These are phyloP conservation scores for Callaeas wilsoni DNA, from an alignment of 2,113 vertebrate species.

Conservation along the genomic window DNA sequence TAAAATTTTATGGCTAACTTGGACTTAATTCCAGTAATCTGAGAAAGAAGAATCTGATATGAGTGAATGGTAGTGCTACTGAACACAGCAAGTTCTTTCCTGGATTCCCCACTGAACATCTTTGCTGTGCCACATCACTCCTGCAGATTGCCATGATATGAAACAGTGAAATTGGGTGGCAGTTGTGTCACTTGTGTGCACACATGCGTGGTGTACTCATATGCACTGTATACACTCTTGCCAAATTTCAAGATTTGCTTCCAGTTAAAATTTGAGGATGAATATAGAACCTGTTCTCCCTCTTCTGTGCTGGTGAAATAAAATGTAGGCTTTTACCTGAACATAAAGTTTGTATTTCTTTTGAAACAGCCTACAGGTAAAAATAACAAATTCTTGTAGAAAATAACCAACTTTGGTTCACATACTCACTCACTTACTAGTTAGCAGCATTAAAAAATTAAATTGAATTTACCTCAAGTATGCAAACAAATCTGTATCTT, in stretches of 20 bases:
- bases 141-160: not conserved
- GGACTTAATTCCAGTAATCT: not conserved
- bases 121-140: not conserved
- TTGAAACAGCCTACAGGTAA: not conserved
- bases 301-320: not conserved
- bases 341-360: not conserved
- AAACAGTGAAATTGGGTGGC: not conserved
- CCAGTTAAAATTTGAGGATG: not conserved
- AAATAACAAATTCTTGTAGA: not conserved
- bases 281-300: not conserved
- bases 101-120: not conserved
- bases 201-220: rapidly evolving
- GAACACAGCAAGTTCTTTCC: not conserved
- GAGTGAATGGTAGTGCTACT: not conserved
- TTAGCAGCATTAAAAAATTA: not conserved
- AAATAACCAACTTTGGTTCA: not conserved
- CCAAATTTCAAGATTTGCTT: not conserved
- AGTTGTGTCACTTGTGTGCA: not conserved
- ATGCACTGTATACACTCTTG: rapidly evolving
- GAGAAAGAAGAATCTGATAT: not conserved
- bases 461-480: not conserved
- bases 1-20: not conserved
- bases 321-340: not conserved
- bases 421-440: not conserved
- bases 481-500: not conserved